A percentile compares a stretch with the other conserved stretches of the same genome.
Evolutionary conservation across 1,140 invertebrate species (phyloP).

Genomic region (Araneus ventricosus): DNA sequence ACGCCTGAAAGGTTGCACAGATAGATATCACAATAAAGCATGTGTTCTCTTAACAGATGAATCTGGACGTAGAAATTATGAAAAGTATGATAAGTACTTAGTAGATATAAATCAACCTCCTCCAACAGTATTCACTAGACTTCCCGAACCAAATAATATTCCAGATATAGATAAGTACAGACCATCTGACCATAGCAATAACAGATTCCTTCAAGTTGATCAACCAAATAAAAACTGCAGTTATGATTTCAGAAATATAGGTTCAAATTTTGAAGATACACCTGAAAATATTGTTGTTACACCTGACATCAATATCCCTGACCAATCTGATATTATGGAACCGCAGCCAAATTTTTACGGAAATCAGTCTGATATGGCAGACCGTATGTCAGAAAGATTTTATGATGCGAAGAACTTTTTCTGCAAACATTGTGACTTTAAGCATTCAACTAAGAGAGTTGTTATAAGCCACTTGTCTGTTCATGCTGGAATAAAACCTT

Average conservation of each 20-base stretch:
- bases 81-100: constrained; percentile 89
- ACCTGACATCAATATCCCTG: constrained; percentile 75
- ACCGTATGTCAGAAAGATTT: neutral
- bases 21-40: constrained; percentile 87
- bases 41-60: constrained; percentile 94
- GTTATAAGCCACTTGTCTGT: constrained; percentile 83
- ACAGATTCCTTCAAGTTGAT: neutral
- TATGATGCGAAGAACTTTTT: constrained; percentile 76
- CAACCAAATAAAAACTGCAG: constrained; percentile 51
- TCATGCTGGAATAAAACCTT: constrained; percentile 79
- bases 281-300: constrained; percentile 76
- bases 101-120: constrained; percentile 63
- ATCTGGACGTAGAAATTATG: constrained; percentile 93
- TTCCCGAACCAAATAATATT: neutral
- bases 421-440: constrained; percentile 78
- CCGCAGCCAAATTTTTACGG: neutral
- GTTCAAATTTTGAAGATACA: constrained; percentile 73
- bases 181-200: neutral
- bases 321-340: constrained; percentile 74
- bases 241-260: constrained; percentile 69
- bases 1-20: constrained; percentile 88
- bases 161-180: constrained; percentile 18
- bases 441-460: constrained; percentile 84
- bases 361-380: constrained; percentile 73
- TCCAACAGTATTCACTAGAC: neutral